phyloP scores from a whole-genome alignment of 30 jellyfish, hydroid and myxozoan genomes.

The Aurelia sp. region DNA sequence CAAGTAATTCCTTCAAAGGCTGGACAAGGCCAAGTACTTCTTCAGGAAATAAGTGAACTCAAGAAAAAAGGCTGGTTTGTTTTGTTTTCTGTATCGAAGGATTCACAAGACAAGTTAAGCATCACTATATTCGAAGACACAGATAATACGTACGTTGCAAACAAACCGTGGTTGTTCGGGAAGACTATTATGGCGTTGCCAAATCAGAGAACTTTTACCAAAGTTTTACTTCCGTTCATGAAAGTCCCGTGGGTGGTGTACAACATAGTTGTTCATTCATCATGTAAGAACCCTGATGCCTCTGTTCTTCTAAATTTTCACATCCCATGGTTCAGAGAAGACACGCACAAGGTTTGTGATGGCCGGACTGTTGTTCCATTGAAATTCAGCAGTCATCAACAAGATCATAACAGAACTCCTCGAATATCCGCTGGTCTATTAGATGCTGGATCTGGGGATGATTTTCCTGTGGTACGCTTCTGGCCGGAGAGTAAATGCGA shows the following conservation, averaged over 20 bases:
- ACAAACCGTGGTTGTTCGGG: neutral
- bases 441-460: neutral
- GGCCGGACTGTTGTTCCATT: neutral
- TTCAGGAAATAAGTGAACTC: conserved; percentile 1
- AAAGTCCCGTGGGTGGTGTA: conserved; percentile 64
- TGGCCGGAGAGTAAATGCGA: conserved; percentile 50
- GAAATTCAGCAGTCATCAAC: conserved; percentile 6
- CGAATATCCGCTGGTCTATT: too few relatives aligned
- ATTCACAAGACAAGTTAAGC: conserved; percentile 1
- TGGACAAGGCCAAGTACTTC: conserved; percentile 9
- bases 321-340: conserved; percentile 74
- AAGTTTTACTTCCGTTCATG: conserved; percentile 53
- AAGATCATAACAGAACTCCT: neutral
- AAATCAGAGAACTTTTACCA: conserved; percentile 1
- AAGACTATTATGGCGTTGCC: neutral
- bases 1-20: conserved; percentile 32
- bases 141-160: neutral
- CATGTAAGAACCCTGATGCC: conserved; percentile 16
- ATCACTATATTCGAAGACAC: neutral
- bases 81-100: neutral
- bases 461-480: conserved; percentile 22
- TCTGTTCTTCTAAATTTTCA: conserved; percentile 25
- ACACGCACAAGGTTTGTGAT: neutral
- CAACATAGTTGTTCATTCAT: neutral
- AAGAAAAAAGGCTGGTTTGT: neutral